Evolutionary conservation across 2,888 invertebrate genomes (phyloP), one percentile per base, ranked within the genome.

Genomic region (Notocelia uddmanniana): DNA sequence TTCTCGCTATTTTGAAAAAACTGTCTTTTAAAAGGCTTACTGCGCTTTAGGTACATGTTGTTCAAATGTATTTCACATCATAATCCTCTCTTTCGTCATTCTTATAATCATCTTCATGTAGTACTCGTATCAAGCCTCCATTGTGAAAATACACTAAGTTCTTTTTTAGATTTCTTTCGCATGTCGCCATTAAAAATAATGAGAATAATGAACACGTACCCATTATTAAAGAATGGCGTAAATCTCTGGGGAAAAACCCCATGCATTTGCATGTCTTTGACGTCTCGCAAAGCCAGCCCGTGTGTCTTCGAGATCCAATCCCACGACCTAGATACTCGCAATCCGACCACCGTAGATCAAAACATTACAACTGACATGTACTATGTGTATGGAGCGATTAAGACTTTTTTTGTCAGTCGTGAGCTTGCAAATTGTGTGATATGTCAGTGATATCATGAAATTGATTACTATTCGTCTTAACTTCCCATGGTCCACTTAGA

Each of bases 271-370:
- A 72, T 62, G 52, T 50, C 70, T 37, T 50, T 45, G 41, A 13
- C 66, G 67, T 60, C 67, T 59, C 48, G 68, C 52, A 54, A 60
- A 26, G 41, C 54, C 50, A 62, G 48, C 31, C 72, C 69, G 66
- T 72, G 69, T 64, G 71, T 71, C 55, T 54, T 57, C 23, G 80
- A 83, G 85, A 85, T 88, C 83, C 82, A 84, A 85, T 86, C 82
- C 79, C 79, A 80, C 87, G 89, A 86, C 89, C 89, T 84, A 90
- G 83, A 86, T 89, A 66, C 77, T 45, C 76, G 76, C 68, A 58
- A 52, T 57, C 70, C 76, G 52, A 19, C 19, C 19, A n/a, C 15
- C n/a, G 23, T 21, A 3, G 52, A 64, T 37, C 52, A 54, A 37
- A 34, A 64, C 64, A 37, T 37, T 21, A 52, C 21, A 64, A 37